Base-by-base conservation (phyloP, 64 coral and sea anemone species). In the Hydrozoanthus tunicans region DNA sequence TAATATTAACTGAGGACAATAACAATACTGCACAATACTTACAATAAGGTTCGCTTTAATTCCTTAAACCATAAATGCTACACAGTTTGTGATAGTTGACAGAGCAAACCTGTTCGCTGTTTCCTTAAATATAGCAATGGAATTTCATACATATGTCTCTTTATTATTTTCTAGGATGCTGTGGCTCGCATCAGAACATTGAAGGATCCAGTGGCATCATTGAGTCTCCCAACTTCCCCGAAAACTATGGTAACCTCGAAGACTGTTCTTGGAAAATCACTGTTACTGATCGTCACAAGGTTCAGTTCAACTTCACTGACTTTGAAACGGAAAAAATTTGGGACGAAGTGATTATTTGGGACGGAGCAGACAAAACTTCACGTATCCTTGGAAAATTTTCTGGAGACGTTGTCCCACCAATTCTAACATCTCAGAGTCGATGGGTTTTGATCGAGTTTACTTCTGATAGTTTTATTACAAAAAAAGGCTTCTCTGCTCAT, bases 221-320 rank as follows among this genome's bases (percentile, higher is more conserved):
- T 1, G 32, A 43, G 2, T 43, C 32, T 43, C 32, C 32, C 32
- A 43, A 43, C 32, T 43, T 43, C 32, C 32, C 78, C 3, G 0
- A 80, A 9, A 9, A 80, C 78, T 80, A 80, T 80, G 52, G 9
- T 80, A 80, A 80, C 78, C 3, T 2, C 78, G 78, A 8, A 80
- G 25, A 3, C 0, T 5, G 53, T 53, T 52, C 78, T 80, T 80
- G 78, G 78, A 80, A 9, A 1, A 80, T 80, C 9, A 80, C 78
- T 80, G 78, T 80, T 80, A 43, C 32, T 43, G 32, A 43, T 43
- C 32, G 32, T 43, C 32, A 43, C 32, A 43, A 43, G 32, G 32
- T 43, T 43, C 32, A 43, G 32, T 2, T 43, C 32, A 43, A 43
- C 32, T 43, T 43, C 32, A 43, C 0, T 43, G 32, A 43, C 32